A percentile compares a stretch with the other conserved stretches of the same genome.
Evolutionary conservation across 2,888 invertebrate species (phyloP).

Genomic region (Netelia melanura): DNA sequence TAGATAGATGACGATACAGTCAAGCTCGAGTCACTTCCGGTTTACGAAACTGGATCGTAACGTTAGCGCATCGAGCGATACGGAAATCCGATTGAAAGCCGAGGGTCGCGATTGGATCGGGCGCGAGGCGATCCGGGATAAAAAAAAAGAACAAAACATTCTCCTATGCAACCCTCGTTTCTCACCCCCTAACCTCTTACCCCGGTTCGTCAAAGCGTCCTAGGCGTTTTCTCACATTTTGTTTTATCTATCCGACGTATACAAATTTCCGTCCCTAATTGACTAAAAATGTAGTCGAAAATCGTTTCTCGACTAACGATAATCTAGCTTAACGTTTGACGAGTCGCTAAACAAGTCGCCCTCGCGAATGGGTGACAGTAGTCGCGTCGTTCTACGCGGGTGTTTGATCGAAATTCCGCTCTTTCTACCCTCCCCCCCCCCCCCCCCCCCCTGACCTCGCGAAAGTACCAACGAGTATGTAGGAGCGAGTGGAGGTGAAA

Average conservation of each 20-base stretch:
- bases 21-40: not conserved
- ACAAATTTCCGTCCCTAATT: too few species aligned
- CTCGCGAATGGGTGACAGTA: too few species aligned
- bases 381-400: conserved; percentile 69
- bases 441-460: not conserved
- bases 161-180: not conserved
- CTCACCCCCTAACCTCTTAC: not conserved
- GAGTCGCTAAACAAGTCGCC: not conserved
- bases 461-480: not conserved
- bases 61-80: conserved; percentile 7
- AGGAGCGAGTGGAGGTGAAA: not conserved
- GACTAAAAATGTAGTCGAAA: too few species aligned
- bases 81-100: conserved; percentile 65
- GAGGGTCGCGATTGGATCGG: conserved; percentile 63
- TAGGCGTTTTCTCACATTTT: too few species aligned
- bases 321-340: not conserved
- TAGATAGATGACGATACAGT: too few species aligned
- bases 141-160: not conserved
- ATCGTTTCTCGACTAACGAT: not conserved
- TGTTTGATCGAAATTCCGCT: conserved; percentile 76
- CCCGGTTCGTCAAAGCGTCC: not conserved
- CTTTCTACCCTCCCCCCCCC: not conserved
- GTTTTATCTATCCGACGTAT: too few species aligned
- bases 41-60: conserved; percentile 25
- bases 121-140: conserved; percentile 2